Percentiles rank a stretch among this genome's conserved stretches.
Evolutionary conservation across 1,140 invertebrate genomes (phyloP).

Genomic region (Uloborus diversus): DNA sequence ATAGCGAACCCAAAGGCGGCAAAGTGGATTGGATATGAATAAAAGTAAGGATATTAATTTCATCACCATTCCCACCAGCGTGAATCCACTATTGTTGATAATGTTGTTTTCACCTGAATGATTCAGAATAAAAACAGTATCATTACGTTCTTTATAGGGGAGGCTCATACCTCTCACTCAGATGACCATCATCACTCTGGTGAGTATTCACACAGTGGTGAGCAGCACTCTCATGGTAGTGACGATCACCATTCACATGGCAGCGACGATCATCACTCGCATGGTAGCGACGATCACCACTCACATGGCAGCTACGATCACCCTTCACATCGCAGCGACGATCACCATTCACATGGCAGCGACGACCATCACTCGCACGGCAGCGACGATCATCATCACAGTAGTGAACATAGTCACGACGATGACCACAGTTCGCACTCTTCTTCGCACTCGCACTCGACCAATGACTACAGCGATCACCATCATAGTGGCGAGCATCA

Average conservation of each 20-base stretch:
- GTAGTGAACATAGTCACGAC: background rate
- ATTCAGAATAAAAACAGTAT: too few relatives aligned
- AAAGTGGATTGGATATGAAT: too few relatives aligned
- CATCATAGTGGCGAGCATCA: background rate
- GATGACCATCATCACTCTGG: constrained; percentile 21
- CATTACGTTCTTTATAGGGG: too few relatives aligned
- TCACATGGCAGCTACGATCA: constrained; percentile 4
- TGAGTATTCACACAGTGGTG: constrained; percentile 15
- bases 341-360: constrained; percentile 10
- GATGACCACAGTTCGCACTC: background rate
- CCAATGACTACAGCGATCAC: too few relatives aligned
- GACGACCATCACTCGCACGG: constrained; percentile 4
- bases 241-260: background rate
- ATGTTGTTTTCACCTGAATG: background rate
- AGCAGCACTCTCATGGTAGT: constrained; percentile 4
- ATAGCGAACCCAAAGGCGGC: too few relatives aligned
- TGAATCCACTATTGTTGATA: too few relatives aligned
- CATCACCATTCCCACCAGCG: too few relatives aligned
- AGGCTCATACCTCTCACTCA: constrained; percentile 4
- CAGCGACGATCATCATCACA: background rate
- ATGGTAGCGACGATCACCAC: constrained; percentile 1
- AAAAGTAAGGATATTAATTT: too few relatives aligned
- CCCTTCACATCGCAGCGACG: constrained; percentile 2
- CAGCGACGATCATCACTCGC: constrained; percentile 1
- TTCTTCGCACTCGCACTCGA: too few relatives aligned